Percentiles rank a stretch among this genome's conserved stretches.
Conservation (phyloP, 2,888 invertebrate species). For the Epistrophe eligans region DNA sequence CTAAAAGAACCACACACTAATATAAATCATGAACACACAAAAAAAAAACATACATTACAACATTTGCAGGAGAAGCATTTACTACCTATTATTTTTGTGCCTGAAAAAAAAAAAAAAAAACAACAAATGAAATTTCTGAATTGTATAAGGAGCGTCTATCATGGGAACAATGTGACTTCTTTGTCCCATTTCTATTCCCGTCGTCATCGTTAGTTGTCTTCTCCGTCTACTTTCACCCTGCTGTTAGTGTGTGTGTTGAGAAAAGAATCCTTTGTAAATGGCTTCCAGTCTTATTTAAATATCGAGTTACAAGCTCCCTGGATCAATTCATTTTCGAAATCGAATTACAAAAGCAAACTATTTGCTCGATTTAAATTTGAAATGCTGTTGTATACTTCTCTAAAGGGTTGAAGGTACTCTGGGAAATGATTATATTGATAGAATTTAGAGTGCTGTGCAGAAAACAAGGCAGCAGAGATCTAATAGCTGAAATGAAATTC, state of each 20-base stretch:
- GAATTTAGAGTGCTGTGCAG: slow-evolving; percentile 12
- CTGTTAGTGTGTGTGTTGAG: too few relatives aligned
- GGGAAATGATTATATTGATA: slow-evolving; percentile 25
- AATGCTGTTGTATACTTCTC: not conserved
- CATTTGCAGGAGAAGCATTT: not conserved
- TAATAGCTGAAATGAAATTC: too few relatives aligned
- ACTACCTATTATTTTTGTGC: slow-evolving; percentile 13
- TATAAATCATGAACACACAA: not conserved
- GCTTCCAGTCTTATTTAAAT: slow-evolving; percentile 63
- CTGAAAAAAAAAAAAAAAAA: not conserved
- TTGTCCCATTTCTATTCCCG: not conserved
- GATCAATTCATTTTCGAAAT: slow-evolving; percentile 57
- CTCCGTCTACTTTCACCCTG: not conserved
- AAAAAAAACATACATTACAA: not conserved
- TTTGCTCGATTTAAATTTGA: slow-evolving; percentile 58
- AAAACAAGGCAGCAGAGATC: not conserved
- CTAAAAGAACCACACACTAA: slow-evolving; percentile 16
- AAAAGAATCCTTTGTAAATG: not conserved
- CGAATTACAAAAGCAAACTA: slow-evolving; percentile 61
- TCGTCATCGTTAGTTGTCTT: too few relatives aligned
- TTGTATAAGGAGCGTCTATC: not conserved
- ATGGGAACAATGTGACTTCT: not conserved
- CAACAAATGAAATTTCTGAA: not conserved
- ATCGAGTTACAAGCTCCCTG: slow-evolving; percentile 38
- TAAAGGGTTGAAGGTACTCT: slow-evolving; percentile 9